phyloP scores from a whole-genome alignment of 2,888 invertebrate species.

The Trichopria drosophilae region DNA sequence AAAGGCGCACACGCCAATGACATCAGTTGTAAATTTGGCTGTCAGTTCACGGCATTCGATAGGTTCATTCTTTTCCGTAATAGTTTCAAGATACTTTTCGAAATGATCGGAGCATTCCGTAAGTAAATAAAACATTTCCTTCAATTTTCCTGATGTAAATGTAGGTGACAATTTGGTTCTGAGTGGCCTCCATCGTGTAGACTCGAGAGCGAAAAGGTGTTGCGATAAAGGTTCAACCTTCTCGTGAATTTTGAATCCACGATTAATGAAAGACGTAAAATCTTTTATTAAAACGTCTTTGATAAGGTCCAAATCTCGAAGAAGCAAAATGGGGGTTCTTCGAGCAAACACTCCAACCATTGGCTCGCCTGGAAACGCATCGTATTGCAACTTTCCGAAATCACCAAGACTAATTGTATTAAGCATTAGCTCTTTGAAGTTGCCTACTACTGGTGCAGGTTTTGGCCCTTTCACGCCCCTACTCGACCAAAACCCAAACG shows the following conservation, averaged over 20 bases:
- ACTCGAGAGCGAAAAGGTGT: slow-evolving; percentile 57
- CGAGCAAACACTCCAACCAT: slow-evolving; percentile 55
- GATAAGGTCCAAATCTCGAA: slow-evolving; percentile 53
- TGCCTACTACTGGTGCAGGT: slow-evolving; percentile 53
- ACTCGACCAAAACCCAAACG: slow-evolving; percentile 55
- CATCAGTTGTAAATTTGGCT: slow-evolving; percentile 56
- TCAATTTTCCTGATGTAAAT: slow-evolving; percentile 61
- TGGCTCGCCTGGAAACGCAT: slow-evolving; percentile 21
- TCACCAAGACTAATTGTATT: slow-evolving; percentile 6
- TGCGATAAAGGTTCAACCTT: slow-evolving; percentile 58
- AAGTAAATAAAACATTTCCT: slow-evolving; percentile 60
- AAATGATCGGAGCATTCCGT: slow-evolving; percentile 57
- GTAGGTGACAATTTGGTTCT: slow-evolving; percentile 60
- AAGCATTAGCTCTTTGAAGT: slow-evolving; percentile 42
- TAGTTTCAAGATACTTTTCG: slow-evolving; percentile 53
- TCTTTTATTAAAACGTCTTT: slow-evolving; percentile 56
- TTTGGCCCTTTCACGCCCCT: slow-evolving; percentile 52
- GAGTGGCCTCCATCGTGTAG: slow-evolving; percentile 60
- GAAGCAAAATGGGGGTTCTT: slow-evolving; percentile 52
- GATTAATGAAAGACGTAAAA: slow-evolving; percentile 49
- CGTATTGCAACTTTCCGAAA: slow-evolving; percentile 21
- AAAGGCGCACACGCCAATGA: slow-evolving; percentile 57
- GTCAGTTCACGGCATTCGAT: slow-evolving; percentile 46
- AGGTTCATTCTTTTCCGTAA: slow-evolving; percentile 21
- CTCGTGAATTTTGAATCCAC: slow-evolving; percentile 53